phyloP scores from a whole-genome alignment of 64 coral and sea anemone genomes.

The Acropora yongei region DNA sequence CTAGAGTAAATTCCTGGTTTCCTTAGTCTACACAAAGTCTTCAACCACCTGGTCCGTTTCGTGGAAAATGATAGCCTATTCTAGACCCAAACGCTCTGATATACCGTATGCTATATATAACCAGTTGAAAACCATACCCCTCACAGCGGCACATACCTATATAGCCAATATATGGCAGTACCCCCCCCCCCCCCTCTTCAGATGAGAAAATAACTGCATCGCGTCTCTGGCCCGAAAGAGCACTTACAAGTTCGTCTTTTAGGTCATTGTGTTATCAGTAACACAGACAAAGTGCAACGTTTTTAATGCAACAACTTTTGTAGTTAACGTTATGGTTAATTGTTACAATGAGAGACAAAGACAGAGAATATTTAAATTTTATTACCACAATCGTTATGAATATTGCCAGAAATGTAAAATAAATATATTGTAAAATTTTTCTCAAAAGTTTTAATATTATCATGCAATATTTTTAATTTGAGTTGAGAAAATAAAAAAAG shows the following conservation, averaged over 20 bases:
- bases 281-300: constrained; percentile 3
- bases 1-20: too few relatives aligned
- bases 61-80: too few relatives aligned
- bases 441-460: background rate
- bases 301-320: background rate
- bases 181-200: too few relatives aligned
- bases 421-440: constrained; percentile 1
- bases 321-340: constrained; percentile 19
- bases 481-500: background rate
- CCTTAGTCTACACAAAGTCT: too few relatives aligned
- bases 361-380: background rate
- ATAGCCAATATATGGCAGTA: too few relatives aligned
- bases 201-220: constrained; percentile 45
- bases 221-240: background rate
- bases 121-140: too few relatives aligned
- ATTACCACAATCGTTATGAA: background rate
- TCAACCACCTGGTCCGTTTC: too few relatives aligned
- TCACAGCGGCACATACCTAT: too few relatives aligned
- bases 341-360: background rate
- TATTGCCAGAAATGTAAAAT: background rate
- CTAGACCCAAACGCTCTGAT: too few relatives aligned
- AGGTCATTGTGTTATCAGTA: background rate
- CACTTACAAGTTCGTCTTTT: background rate
- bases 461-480: constrained; percentile 8
- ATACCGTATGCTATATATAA: too few relatives aligned